Evolutionary conservation across 2,797 vertebrate species (phyloP).

Genomic region (Ispidina lecontei): DNA sequence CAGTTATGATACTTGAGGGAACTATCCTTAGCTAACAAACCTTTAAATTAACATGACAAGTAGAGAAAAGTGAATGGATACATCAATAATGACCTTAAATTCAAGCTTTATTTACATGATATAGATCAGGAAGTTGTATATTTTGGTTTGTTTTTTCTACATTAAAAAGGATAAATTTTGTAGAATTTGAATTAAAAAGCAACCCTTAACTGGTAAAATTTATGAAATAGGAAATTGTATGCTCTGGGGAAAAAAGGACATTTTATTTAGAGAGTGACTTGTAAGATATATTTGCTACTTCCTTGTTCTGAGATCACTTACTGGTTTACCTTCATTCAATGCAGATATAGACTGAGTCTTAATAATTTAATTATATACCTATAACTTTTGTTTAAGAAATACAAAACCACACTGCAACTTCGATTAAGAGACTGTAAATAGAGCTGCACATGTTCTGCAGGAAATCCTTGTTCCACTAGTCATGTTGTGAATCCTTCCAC

Average conservation of each 20-base stretch:
- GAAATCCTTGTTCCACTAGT: not conserved
- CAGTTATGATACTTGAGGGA: not conserved
- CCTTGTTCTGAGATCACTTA: not conserved
- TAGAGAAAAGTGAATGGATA: not conserved
- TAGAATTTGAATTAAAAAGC: not conserved
- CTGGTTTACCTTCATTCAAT: not conserved
- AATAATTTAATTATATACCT: not conserved
- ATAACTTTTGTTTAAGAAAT: not conserved
- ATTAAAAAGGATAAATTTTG: not conserved
- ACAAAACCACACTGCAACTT: not conserved
- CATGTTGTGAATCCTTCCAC: not conserved
- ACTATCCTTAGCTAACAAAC: not conserved
- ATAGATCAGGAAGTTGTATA: not conserved
- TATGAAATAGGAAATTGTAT: not conserved
- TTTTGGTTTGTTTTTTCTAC: rapidly evolving
- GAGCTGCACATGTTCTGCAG: not conserved
- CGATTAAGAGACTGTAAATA: not conserved
- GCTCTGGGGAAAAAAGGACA: not conserved
- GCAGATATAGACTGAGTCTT: not conserved
- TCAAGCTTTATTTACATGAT: not conserved
- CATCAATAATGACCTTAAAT: not conserved
- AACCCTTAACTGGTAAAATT: not conserved
- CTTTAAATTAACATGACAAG: not conserved
- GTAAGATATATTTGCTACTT: not conserved
- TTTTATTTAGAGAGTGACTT: not conserved